Base-by-base conservation (phyloP, 2,888 invertebrate genomes). In the Polymixis flavicincta region DNA sequence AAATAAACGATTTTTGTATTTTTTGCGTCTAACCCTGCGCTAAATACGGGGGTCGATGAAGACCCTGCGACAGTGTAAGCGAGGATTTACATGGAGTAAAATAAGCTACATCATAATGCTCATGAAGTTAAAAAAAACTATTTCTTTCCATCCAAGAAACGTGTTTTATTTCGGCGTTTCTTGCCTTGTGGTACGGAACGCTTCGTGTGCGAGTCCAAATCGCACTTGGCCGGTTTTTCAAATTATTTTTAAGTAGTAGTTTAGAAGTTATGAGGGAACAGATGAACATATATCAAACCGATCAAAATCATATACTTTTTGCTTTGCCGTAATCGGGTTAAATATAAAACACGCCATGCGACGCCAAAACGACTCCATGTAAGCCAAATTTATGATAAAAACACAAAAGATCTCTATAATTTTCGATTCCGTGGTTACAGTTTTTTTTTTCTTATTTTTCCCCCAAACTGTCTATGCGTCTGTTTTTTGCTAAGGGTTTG, bases 391-490 rank as follows among this genome's bases (percentile, higher is more conserved):
- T 65, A 32, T 2, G 37, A 57, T 5, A 25, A 57, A 61, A 66
- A 69, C 42, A 71, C 52, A 81, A 83, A 67, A 86, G 78, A 76
- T 71, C 72, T 83, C 71, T 80, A 92, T 92, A 90, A 92, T 89
- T 86, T 84, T 78, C 85, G 91, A 93, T 92, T 93, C 93, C 88
- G 94, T 91, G 95, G 94, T 93, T 92, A 91, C 84, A 60, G 28
- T 75, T 88, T 92, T 85, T 55, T n/a, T 82, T 86, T 85, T 75
- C 64, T 73, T 59, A 32, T 68, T 76, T 80, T 93, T 91, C 80
- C 90, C 91, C 87, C 69, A 85, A 86, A 82, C 66, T 79, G 89
- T 89, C 86, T 80, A 78, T 86, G 90, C 90, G 89, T 90, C 89
- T 87, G 79, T 87, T 84, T 90, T 92, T 91, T 89, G 88, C 89